phyloP scores from a whole-genome alignment of 2,888 invertebrate species.

The Apamea anceps region DNA sequence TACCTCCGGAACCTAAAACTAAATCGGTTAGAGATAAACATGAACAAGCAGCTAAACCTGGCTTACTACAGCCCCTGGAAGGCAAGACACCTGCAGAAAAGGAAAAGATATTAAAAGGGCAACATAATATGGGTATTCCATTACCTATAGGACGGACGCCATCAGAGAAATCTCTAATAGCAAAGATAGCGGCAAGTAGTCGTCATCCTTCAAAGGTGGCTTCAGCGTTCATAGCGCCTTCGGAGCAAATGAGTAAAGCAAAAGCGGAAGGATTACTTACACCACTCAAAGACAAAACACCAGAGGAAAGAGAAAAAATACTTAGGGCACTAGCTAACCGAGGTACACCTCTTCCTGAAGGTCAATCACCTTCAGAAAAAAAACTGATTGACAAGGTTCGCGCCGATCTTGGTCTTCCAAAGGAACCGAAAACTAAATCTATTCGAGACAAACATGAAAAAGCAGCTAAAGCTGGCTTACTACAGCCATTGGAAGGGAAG shows the following conservation, averaged over 20 bases:
- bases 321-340: constrained; percentile 57
- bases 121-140: constrained; percentile 50
- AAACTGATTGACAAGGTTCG: constrained; percentile 16
- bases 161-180: constrained; percentile 66
- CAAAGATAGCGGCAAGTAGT: constrained; percentile 22
- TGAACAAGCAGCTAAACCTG: constrained; percentile 61
- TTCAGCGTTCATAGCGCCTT: not conserved
- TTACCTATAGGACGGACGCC: constrained; percentile 67
- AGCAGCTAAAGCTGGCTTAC: constrained; percentile 5
- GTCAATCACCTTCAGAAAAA: constrained; percentile 54
- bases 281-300: constrained; percentile 59
- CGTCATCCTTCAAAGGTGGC: not conserved
- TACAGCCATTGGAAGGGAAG: constrained; percentile 12
- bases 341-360: constrained; percentile 57
- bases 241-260: constrained; percentile 25
- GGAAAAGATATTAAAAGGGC: constrained; percentile 57
- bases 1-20: constrained; percentile 50
- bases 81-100: constrained; percentile 69
- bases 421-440: constrained; percentile 19
- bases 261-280: constrained; percentile 41
- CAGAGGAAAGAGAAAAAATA: constrained; percentile 64
- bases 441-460: not conserved
- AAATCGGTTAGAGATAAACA: constrained; percentile 59
- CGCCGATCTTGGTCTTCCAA: constrained; percentile 15
- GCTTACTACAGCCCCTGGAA: constrained; percentile 53